Conservation (phyloP, 2,113 vertebrate species). For the Sciurus niger region DNA sequence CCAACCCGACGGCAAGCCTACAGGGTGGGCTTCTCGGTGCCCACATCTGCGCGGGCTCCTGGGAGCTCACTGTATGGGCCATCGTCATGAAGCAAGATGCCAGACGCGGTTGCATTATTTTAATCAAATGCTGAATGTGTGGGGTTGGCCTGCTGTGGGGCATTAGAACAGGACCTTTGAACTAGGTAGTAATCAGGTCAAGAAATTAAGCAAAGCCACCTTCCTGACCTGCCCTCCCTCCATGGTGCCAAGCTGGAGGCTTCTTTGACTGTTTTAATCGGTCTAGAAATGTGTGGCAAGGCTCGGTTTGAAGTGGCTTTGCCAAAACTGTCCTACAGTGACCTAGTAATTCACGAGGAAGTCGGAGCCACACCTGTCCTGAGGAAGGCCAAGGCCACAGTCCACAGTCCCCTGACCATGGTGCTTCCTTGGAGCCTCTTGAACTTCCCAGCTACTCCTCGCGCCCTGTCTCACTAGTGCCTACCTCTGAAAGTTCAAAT, state of each 20-base stretch:
- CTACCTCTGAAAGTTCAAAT: not conserved
- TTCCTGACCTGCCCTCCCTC: not conserved
- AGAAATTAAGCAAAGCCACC: not conserved
- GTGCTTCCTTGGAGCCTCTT: not conserved
- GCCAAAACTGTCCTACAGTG: not conserved
- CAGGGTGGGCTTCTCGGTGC: not conserved
- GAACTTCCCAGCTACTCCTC: not conserved
- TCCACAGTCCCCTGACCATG: not conserved
- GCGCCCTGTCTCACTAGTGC: not conserved
- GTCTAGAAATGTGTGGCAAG: not conserved
- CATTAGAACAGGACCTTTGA: not conserved
- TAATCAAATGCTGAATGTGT: not conserved
- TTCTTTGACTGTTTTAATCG: not conserved
- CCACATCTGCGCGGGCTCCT: not conserved
- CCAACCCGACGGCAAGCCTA: not conserved
- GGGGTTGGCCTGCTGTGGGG: not conserved
- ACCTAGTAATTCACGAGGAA: not conserved
- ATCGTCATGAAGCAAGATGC: not conserved
- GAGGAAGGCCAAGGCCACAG: not conserved
- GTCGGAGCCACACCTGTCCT: not conserved
- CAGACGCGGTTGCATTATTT: not conserved
- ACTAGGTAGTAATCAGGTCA: not conserved
- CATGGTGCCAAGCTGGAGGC: not conserved
- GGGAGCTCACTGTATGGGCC: not conserved
- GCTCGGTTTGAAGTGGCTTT: not conserved